These are phyloP conservation scores for Cyprinodon brontotheroides DNA, from an alignment of 2,113 vertebrate species.

Conservation along the genomic window DNA sequence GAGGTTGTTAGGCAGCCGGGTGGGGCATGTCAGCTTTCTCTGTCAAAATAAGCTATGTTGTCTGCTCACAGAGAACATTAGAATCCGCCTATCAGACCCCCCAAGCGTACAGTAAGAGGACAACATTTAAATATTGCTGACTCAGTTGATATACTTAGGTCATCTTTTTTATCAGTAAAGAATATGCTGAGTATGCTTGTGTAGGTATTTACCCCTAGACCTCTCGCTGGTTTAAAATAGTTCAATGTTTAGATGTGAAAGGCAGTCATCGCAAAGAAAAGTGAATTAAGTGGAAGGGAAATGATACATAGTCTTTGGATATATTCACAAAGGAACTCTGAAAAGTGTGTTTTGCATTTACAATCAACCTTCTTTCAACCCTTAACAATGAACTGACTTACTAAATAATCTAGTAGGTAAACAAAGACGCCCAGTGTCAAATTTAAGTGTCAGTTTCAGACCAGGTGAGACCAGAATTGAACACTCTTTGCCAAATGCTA, in stretches of 20 bases:
- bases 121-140: conserved; percentile 66
- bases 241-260: conserved; percentile 11
- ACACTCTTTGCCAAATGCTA: too few species aligned
- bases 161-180: conserved; percentile 22
- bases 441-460: too few species aligned
- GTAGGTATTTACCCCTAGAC: conserved; percentile 38
- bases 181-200: conserved; percentile 63
- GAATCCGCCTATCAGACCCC: conserved; percentile 47
- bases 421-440: too few species aligned
- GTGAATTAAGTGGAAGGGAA: neutral
- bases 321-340: too few species aligned
- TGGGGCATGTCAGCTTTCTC: conserved; percentile 20
- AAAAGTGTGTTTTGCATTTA: too few species aligned
- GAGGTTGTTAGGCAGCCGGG: conserved; percentile 10
- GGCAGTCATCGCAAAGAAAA: neutral
- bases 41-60: conserved; percentile 24
- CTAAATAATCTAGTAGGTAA: too few species aligned
- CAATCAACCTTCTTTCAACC: too few species aligned
- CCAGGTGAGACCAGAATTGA: too few species aligned
- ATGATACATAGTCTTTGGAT: neutral
- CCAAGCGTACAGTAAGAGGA: conserved; percentile 9
- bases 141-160: conserved; percentile 24
- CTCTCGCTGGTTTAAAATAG: neutral
- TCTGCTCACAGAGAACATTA: conserved; percentile 32
- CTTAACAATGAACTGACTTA: too few species aligned